A percentile compares a stretch with the other conserved stretches of the same genome.
phyloP scores from a whole-genome alignment of 2,888 invertebrate species.

The Cheilosia urbana region DNA sequence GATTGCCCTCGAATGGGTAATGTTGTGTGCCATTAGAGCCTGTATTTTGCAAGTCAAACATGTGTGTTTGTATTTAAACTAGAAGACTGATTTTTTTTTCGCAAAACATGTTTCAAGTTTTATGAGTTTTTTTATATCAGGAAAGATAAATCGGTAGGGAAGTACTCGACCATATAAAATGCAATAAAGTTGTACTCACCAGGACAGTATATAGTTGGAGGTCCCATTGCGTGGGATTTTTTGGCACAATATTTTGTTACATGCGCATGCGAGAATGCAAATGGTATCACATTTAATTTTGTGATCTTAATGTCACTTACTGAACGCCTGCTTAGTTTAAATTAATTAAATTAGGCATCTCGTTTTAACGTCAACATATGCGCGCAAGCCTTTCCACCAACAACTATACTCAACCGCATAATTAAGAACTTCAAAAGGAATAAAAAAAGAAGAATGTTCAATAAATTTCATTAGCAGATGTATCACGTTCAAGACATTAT shows the following conservation, averaged over 20 bases:
- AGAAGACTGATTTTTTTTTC: neutral
- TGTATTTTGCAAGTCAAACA: neutral
- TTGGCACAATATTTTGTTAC: neutral
- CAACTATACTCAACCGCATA: slow-evolving; percentile 43
- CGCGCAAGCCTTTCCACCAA: slow-evolving; percentile 1
- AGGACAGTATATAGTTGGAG: neutral
- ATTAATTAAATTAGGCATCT: neutral
- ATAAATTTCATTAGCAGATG: slow-evolving; percentile 48
- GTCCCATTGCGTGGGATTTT: neutral
- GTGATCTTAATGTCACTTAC: neutral
- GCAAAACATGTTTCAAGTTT: neutral
- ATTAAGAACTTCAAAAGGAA: slow-evolving; percentile 39
- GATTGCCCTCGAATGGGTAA: neutral
- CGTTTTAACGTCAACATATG: neutral
- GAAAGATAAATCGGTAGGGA: neutral
- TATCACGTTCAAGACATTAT: slow-evolving; percentile 11
- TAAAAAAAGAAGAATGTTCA: slow-evolving; percentile 19
- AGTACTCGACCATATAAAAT: neutral
- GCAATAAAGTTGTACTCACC: neutral
- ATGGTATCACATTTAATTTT: neutral
- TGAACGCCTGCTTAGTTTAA: neutral
- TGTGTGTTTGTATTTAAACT: neutral
- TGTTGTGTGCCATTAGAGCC: neutral
- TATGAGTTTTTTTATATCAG: neutral
- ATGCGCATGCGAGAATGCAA: neutral